These are phyloP conservation scores for Orchestia grillus DNA, from an alignment of 1,140 invertebrate species.

Conservation along the genomic window DNA sequence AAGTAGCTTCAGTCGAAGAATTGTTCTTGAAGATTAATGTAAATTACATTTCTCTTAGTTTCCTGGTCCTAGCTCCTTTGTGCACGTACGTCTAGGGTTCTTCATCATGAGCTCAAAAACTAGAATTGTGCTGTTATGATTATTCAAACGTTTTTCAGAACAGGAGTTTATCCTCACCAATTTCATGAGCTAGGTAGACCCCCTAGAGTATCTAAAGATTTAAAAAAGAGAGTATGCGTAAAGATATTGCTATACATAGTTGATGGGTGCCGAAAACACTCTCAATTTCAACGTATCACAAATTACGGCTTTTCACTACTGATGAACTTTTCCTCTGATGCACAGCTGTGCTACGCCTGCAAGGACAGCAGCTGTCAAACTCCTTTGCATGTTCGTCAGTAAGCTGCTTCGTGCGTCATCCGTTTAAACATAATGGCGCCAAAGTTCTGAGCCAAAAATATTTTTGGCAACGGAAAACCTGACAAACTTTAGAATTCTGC, in stretches of 20 bases:
- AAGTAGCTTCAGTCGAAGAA: too few relatives aligned
- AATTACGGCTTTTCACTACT: not conserved
- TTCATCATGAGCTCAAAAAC: too few relatives aligned
- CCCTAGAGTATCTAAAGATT: not conserved
- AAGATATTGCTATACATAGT: not conserved
- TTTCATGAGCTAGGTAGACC: not conserved
- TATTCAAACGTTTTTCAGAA: too few relatives aligned
- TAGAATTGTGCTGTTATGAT: too few relatives aligned
- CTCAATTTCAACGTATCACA: not conserved
- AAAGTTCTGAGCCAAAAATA: slow-evolving; percentile 2
- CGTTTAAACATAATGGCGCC: not conserved
- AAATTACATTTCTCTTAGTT: too few relatives aligned
- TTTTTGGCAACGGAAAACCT: not conserved
- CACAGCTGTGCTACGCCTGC: not conserved
- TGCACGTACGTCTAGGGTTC: too few relatives aligned
- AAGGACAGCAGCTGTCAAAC: not conserved
- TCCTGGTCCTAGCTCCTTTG: too few relatives aligned
- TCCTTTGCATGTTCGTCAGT: not conserved
- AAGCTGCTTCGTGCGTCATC: not conserved
- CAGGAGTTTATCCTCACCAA: not conserved
- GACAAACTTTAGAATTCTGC: not conserved
- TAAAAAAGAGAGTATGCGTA: not conserved
- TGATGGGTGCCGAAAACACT: not conserved
- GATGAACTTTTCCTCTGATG: not conserved
- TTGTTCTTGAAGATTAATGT: too few relatives aligned